Evolutionary conservation across 2,888 invertebrate genomes (phyloP).

Genomic region (Ferrisia virgata): DNA sequence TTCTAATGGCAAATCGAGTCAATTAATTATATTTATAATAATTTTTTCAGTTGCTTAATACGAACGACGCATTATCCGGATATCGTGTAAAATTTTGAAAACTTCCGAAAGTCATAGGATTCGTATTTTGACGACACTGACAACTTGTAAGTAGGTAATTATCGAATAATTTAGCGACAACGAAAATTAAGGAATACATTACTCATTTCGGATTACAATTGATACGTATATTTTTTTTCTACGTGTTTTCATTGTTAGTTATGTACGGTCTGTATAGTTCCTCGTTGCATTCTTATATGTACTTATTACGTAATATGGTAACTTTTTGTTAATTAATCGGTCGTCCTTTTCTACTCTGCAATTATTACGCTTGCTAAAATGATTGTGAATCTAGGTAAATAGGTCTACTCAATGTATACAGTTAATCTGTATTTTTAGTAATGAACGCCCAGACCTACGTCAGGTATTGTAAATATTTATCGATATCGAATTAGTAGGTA

Average conservation of each 20-base stretch:
- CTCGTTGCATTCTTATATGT: no score
- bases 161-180: not conserved
- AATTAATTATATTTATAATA: not conserved
- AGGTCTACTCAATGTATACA: not conserved
- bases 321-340: not conserved
- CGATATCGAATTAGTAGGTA: not conserved
- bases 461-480: not conserved
- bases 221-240: not conserved
- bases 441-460: not conserved
- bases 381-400: not conserved
- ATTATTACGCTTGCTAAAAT: not conserved
- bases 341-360: not conserved
- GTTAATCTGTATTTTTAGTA: not conserved
- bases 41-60: not conserved
- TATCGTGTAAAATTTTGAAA: not conserved
- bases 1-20: not conserved
- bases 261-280: not conserved
- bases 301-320: not conserved
- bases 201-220: not conserved
- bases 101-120: not conserved
- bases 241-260: not conserved
- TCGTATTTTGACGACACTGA: not conserved
- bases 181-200: not conserved
- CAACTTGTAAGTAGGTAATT: not conserved
- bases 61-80: conserved; percentile 3